Evolutionary conservation across 2,113 vertebrate genomes (phyloP).

Genomic region (Vanacampus margaritifer): DNA sequence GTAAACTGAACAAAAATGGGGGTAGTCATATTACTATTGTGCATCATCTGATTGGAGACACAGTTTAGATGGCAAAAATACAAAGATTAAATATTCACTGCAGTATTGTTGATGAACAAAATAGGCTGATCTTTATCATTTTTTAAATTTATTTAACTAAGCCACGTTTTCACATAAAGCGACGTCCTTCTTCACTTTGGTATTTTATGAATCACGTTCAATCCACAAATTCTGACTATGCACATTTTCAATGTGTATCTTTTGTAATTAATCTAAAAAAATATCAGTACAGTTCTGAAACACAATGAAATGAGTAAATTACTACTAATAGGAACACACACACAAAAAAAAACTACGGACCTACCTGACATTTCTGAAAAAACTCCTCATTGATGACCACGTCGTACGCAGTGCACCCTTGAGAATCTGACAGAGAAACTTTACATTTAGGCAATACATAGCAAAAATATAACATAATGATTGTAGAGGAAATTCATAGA

Average conservation of each 20-base stretch:
- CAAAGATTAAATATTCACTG: not conserved
- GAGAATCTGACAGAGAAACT: slow-evolving; percentile 53
- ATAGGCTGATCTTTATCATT: too few relatives aligned
- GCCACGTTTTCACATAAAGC: not conserved
- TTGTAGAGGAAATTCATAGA: not conserved
- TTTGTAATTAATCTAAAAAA: not conserved
- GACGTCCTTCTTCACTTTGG: not conserved
- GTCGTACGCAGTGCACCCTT: slow-evolving; percentile 83
- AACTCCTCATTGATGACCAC: slow-evolving; percentile 83
- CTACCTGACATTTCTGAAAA: slow-evolving; percentile 80
- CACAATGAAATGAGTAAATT: not conserved
- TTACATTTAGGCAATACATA: not conserved
- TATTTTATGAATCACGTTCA: not conserved
- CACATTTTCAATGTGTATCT: not conserved
- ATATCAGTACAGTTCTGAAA: not conserved
- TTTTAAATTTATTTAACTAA: too few relatives aligned
- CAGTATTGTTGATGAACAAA: too few relatives aligned
- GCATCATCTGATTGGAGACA: too few relatives aligned
- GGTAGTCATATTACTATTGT: too few relatives aligned
- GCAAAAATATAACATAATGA: not conserved
- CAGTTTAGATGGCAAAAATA: not conserved
- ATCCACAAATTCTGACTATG: not conserved
- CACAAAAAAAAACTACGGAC: not conserved
- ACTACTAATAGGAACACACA: not conserved
- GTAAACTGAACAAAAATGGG: too few relatives aligned